Percentiles rank a stretch among this genome's conserved stretches.
Conservation (phyloP, 2,888 invertebrate species). For the Sisyra nigra region DNA sequence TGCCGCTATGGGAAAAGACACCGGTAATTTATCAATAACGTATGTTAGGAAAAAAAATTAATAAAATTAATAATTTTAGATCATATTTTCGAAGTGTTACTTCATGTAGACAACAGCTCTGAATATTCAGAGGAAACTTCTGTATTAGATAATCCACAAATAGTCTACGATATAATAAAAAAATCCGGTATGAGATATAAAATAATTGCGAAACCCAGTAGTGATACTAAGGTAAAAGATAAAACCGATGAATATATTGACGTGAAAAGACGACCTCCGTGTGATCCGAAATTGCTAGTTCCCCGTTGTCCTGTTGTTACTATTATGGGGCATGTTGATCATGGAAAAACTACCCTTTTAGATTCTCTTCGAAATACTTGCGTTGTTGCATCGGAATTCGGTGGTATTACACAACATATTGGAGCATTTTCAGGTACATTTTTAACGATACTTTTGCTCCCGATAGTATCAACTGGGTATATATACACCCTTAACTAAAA, state of each 20-base stretch:
- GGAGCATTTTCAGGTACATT: slow-evolving; percentile 81
- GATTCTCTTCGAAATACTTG: slow-evolving; percentile 74
- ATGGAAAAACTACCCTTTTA: slow-evolving; percentile 94
- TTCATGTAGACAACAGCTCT: slow-evolving; percentile 41
- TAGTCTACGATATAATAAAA: slow-evolving; percentile 50
- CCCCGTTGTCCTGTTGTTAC: slow-evolving; percentile 87
- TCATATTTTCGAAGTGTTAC: slow-evolving; percentile 50
- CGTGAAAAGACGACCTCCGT: slow-evolving; percentile 42
- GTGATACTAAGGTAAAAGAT: slow-evolving; percentile 25
- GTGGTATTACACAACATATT: slow-evolving; percentile 98
- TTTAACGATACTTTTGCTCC: no score
- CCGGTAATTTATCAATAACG: slow-evolving; percentile 32
- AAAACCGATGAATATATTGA: slow-evolving; percentile 25
- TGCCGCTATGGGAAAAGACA: slow-evolving; percentile 38
- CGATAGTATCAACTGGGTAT: no score
- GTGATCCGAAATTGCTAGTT: slow-evolving; percentile 43
- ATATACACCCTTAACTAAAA: no score
- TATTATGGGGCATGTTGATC: slow-evolving; percentile 99
- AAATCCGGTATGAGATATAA: slow-evolving; percentile 48
- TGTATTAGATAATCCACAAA: slow-evolving; percentile 42
- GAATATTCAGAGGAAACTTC: slow-evolving; percentile 35
- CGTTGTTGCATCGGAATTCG: slow-evolving; percentile 85
- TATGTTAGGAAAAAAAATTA: no score
- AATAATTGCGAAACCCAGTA: slow-evolving; percentile 32
- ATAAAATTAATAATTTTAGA: slow-evolving; percentile 29